Percentiles rank a stretch among this genome's conserved stretches.
Evolutionary conservation across 2,888 invertebrate genomes (phyloP).

Genomic region (Rambutsinella grinnellia): DNA sequence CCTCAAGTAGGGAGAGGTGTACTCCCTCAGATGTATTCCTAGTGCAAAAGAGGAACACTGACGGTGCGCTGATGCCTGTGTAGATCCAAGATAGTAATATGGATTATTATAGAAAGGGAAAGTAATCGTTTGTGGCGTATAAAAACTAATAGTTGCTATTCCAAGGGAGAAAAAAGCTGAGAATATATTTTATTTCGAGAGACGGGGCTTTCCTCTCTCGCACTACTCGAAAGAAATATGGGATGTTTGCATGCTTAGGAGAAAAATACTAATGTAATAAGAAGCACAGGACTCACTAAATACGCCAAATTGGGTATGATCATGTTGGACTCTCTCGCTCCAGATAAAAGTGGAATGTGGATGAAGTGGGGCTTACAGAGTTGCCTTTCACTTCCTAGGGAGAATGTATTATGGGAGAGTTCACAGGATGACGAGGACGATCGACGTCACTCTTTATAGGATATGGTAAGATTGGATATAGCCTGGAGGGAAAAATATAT

Average conservation of each 20-base stretch:
- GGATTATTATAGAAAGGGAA: no score
- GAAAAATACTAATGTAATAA: not conserved
- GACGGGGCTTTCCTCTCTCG: not conserved
- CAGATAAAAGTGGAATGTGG: no score
- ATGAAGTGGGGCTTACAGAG: no score
- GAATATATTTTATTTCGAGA: no score
- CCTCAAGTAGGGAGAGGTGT: no score
- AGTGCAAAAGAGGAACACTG: slow-evolving; percentile 1
- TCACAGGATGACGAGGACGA: not conserved
- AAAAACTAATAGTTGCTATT: not conserved
- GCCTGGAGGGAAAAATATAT: no score
- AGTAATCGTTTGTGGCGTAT: not conserved
- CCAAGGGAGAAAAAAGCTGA: not conserved
- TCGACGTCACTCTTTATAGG: not conserved
- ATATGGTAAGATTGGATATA: no score
- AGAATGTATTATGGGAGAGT: not conserved
- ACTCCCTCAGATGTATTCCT: no score
- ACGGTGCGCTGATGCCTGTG: not conserved
- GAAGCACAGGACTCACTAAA: not conserved
- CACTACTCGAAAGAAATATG: not conserved
- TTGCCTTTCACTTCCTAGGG: not conserved
- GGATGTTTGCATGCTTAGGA: not conserved
- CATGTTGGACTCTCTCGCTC: not conserved
- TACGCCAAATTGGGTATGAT: not conserved
- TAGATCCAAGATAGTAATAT: no score